Percentiles rank a stretch among this genome's conserved stretches.
Conservation (phyloP, 2,797 vertebrate genomes). For the Lithobates pipiens region DNA sequence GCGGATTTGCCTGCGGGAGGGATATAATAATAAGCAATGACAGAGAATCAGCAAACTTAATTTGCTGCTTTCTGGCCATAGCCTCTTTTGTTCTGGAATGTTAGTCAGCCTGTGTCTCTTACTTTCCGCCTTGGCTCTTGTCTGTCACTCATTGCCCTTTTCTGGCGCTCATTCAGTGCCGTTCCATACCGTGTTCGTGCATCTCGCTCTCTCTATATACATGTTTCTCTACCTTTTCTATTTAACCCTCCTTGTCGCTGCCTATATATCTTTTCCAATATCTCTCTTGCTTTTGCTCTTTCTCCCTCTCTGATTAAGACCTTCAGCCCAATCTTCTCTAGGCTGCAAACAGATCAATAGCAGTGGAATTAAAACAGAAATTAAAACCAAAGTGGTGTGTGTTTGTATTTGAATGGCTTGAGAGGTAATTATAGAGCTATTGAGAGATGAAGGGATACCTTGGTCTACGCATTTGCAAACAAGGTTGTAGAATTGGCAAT, state of each 20-base stretch:
- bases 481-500: background rate
- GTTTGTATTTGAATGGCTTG: constrained; percentile 31
- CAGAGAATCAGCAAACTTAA: constrained; percentile 55
- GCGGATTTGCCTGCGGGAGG: constrained; percentile 59
- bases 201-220: background rate
- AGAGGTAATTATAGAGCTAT: constrained; percentile 43
- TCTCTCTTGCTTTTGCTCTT: constrained; percentile 19
- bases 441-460: constrained; percentile 7
- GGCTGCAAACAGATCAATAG: constrained; percentile 51
- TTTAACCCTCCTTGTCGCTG: constrained; percentile 25
- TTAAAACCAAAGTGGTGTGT: constrained; percentile 47
- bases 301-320: constrained; percentile 56
- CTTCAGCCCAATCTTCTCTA: constrained; percentile 58
- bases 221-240: constrained; percentile 19
- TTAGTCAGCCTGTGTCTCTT: constrained; percentile 58
- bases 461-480: background rate
- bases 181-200: background rate
- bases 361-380: constrained; percentile 55
- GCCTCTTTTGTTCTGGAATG: constrained; percentile 56
- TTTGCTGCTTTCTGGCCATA: constrained; percentile 57
- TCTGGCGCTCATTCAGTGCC: background rate
- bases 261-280: constrained; percentile 48
- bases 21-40: constrained; percentile 61
- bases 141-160: constrained; percentile 33
- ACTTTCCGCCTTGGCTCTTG: constrained; percentile 16